A percentile compares a stretch with the other conserved stretches of the same genome.
Evolutionary conservation across 2,113 vertebrate species (phyloP).

Genomic region (Todiramphus chloris): DNA sequence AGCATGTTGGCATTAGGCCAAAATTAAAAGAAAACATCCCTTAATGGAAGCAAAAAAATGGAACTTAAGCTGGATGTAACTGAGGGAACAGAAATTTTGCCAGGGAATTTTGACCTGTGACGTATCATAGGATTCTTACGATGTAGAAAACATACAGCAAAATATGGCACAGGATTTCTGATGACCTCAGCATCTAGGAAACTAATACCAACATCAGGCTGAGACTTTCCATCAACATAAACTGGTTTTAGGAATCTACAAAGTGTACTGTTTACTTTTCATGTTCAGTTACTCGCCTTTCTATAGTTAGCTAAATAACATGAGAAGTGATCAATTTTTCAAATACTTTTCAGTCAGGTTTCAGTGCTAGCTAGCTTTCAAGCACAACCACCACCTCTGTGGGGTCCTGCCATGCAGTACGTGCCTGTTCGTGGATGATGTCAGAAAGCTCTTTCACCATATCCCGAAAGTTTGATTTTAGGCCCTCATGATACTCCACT

Average conservation of each 20-base stretch:
- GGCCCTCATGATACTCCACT: constrained; percentile 93
- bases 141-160: not conserved
- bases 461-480: constrained; percentile 94
- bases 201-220: not conserved
- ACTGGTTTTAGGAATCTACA: not conserved
- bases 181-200: not conserved
- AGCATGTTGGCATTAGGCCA: not conserved
- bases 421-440: constrained; percentile 94
- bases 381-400: not conserved
- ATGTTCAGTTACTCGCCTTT: rapidly evolving
- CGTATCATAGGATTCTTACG: not conserved
- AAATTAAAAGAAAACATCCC: not conserved
- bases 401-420: not conserved
- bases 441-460: constrained; percentile 98
- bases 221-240: not conserved
- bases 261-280: not conserved
- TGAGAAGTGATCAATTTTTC: not conserved
- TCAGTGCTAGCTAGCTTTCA: not conserved
- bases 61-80: not conserved
- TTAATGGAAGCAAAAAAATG: not conserved
- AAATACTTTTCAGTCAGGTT: not conserved
- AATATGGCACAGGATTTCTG: not conserved
- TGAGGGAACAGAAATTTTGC: not conserved
- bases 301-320: not conserved
- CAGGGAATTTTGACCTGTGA: not conserved